Conservation (phyloP, 2,113 vertebrate genomes). For the Hippocampus abdominalis region DNA sequence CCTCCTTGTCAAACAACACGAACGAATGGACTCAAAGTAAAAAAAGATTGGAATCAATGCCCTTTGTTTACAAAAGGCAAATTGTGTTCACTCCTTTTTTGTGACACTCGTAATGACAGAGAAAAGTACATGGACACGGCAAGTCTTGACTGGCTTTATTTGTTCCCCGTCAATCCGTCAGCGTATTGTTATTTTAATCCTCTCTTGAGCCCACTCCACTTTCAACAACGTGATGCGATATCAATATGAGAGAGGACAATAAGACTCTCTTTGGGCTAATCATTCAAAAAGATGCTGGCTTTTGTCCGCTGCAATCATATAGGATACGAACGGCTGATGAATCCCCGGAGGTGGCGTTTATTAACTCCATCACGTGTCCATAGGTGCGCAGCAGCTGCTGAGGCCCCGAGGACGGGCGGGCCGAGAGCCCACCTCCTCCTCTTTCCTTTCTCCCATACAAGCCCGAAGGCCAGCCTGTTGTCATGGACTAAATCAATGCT, state of each 20-base stretch:
- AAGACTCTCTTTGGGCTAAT: constrained; percentile 56
- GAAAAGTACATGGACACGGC: neutral
- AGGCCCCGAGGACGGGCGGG: constrained; percentile 40
- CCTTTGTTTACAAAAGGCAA: too few species aligned
- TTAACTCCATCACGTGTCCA: constrained; percentile 64
- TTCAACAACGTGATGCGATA: constrained; percentile 20
- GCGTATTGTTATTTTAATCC: constrained; percentile 4
- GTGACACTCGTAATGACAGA: neutral
- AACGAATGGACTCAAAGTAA: neutral
- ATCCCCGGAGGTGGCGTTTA: constrained; percentile 62
- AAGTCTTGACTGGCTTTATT: neutral
- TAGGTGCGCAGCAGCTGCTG: constrained; percentile 56
- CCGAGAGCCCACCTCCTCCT: neutral
- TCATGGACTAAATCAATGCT: constrained; percentile 69
- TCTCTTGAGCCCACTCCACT: neutral
- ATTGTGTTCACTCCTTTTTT: too few species aligned
- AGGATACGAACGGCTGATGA: constrained; percentile 61
- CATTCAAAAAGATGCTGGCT: constrained; percentile 53
- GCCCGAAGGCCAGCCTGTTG: constrained; percentile 60
- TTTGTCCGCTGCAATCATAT: constrained; percentile 59
- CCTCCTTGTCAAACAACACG: neutral
- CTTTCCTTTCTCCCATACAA: constrained; percentile 32
- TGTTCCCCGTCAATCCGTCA: neutral
- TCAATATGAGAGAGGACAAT: constrained; percentile 37
- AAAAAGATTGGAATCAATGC: too few species aligned